phyloP scores from a whole-genome alignment of 2,888 invertebrate genomes.

The Sinohyriopsis cumingii region DNA sequence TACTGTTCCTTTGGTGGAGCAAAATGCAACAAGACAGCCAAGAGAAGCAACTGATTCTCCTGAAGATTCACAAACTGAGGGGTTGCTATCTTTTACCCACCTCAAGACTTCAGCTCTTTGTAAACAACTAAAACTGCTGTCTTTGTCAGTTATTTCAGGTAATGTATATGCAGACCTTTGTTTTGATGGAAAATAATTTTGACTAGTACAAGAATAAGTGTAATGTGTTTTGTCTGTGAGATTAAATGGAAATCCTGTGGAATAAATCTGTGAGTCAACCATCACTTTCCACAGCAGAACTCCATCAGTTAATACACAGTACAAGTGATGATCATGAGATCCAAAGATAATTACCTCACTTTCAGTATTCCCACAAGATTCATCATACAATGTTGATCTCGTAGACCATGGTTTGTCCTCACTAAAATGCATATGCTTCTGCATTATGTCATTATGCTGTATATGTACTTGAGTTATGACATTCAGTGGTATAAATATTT shows the following conservation, averaged over 20 bases:
- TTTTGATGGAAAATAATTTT: too few species aligned
- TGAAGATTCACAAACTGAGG: not conserved
- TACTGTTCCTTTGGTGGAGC: conserved; percentile 79
- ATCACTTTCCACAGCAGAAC: conserved; percentile 76
- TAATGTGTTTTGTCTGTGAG: not conserved
- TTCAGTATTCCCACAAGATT: not conserved
- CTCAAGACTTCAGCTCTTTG: not conserved
- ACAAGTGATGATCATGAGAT: conserved; percentile 66
- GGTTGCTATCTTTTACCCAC: conserved; percentile 1
- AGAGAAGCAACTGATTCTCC: not conserved
- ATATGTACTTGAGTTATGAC: not conserved
- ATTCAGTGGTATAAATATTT: not conserved
- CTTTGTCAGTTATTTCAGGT: not conserved
- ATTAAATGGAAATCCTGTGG: conserved; percentile 77
- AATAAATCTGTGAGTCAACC: conserved; percentile 79
- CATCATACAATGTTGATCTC: too few species aligned
- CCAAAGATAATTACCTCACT: conserved; percentile 55
- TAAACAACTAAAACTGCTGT: too few species aligned
- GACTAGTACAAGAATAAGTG: too few species aligned
- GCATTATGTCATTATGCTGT: not conserved
- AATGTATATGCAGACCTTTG: not conserved
- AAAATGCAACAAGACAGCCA: conserved; percentile 71
- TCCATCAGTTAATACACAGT: conserved; percentile 59
- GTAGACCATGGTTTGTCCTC: not conserved
- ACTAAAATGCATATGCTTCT: conserved; percentile 1